Percentiles rank a stretch among this genome's conserved stretches.
phyloP scores from a whole-genome alignment of 2,888 invertebrate genomes.

The Papilio demoleus region DNA sequence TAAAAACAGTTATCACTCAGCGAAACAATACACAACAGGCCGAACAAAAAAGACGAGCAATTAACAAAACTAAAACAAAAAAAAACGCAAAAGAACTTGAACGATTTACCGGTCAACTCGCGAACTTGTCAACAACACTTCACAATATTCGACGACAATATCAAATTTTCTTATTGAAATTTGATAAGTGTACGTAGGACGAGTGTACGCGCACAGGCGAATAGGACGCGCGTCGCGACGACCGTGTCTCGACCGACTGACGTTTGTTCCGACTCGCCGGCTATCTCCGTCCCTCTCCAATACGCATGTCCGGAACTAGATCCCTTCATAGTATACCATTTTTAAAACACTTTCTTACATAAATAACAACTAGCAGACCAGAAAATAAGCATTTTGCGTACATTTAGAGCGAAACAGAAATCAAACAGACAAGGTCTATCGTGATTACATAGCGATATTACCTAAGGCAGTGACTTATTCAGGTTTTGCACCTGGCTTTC shows the following conservation, averaged over 20 bases:
- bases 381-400: conserved; percentile 30
- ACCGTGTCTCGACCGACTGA: conserved; percentile 70
- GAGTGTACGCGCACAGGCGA: conserved; percentile 48
- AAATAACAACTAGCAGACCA: conserved; percentile 32
- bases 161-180: conserved; percentile 81
- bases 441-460: conserved; percentile 64
- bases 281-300: conserved; percentile 72
- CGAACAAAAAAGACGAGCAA: conserved; percentile 62
- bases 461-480: conserved; percentile 60
- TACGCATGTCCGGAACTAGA: conserved; percentile 79
- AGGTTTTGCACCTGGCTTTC: conserved; percentile 70
- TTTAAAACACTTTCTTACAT: conserved; percentile 44
- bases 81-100: conserved; percentile 50
- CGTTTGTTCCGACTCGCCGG: conserved; percentile 59
- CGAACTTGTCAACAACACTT: conserved; percentile 70
- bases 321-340: conserved; percentile 66
- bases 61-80: conserved; percentile 53
- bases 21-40: conserved; percentile 72
- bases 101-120: conserved; percentile 67
- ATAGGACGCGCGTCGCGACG: conserved; percentile 66
- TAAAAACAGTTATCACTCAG: conserved; percentile 66
- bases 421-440: conserved; percentile 65
- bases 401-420: conserved; percentile 47
- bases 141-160: conserved; percentile 77
- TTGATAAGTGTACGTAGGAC: conserved; percentile 77